Evolutionary conservation across 2,113 vertebrate genomes (phyloP), one percentile per base, ranked within the genome.

Genomic region (Zosterops pallidus): DNA sequence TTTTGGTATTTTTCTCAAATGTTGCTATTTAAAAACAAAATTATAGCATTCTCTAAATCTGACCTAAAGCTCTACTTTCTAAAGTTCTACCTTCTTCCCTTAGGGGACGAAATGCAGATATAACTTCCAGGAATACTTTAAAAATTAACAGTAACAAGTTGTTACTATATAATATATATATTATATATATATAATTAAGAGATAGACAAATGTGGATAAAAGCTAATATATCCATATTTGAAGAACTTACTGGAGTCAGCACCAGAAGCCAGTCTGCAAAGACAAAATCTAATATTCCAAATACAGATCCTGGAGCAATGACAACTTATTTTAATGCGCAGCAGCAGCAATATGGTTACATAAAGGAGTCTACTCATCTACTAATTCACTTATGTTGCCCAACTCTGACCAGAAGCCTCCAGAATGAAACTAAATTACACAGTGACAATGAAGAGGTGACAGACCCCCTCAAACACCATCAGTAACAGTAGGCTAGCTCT

Each of bases 251-350:
- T 75, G 70, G 12, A 88, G 59, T 57, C 56, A 84, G 44, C 47
- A 77, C 33, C 68, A 89, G 68, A 83, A 92, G 42, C 29, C 55
- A 91, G 24, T 37, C 84, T 80, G 55, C 64, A 94, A 84, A 92
- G 76, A 77, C 42, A 85, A 78, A 92, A 90, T 28, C 22, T 87
- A 94, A 83, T 83, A 86, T 81, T 89, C 85, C 76, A 93, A 92
- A 86, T 68, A 90, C 60, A 85, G 52, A 49, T 68, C 37, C 90
- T 96, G 90, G 83, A 95, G 76, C 76, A 92, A 71, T 24, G 68
- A 93, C 85, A 96, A 74, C 10, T 55, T 69, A 85, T 63, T 89
- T 60, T 41, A 77, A 88, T 78, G 87, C 3, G 14, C 59, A 88
- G 71, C 46, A 78, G 57, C 59, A 83, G 82, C 84, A 80, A 35